phyloP scores from a whole-genome alignment of 2,113 vertebrate species.

The Indri indri region DNA sequence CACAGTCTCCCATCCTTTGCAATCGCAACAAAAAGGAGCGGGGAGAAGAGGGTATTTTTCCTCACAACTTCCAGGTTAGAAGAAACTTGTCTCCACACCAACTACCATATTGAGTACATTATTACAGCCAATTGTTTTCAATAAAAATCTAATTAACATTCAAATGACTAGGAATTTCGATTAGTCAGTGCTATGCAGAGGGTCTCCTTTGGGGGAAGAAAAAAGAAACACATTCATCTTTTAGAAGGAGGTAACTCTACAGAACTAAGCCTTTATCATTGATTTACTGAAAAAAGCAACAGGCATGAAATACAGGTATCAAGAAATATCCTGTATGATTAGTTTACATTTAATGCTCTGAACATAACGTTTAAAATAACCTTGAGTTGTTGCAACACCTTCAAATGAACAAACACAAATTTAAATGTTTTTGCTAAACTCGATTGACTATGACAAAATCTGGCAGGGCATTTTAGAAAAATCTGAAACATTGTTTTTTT shows the following conservation, averaged over 20 bases:
- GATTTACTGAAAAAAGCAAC: background rate
- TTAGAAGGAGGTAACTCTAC: background rate
- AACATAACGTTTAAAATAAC: background rate
- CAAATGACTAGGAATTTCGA: slow-evolving; percentile 4
- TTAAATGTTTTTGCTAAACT: background rate
- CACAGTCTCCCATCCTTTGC: background rate
- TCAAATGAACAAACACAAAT: slow-evolving; percentile 11
- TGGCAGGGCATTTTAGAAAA: background rate
- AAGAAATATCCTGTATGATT: background rate
- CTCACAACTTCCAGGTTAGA: slow-evolving; percentile 1
- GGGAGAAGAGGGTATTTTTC: background rate
- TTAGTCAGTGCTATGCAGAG: background rate
- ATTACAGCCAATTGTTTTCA: slow-evolving; percentile 36
- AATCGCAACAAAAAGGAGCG: background rate
- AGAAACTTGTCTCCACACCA: slow-evolving; percentile 16
- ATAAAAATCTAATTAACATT: slow-evolving; percentile 43
- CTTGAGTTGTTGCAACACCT: background rate
- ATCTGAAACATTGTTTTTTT: background rate
- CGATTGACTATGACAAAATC: slow-evolving; percentile 30
- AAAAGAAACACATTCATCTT: slow-evolving; percentile 23
- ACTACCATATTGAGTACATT: background rate
- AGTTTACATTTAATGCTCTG: slow-evolving; percentile 1
- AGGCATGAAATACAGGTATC: background rate
- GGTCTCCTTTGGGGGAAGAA: background rate
- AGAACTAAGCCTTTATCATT: background rate